A percentile compares a stretch with the other conserved stretches of the same genome.
Conservation (phyloP, 2,113 vertebrate genomes). For the Accipiter cooperii region DNA sequence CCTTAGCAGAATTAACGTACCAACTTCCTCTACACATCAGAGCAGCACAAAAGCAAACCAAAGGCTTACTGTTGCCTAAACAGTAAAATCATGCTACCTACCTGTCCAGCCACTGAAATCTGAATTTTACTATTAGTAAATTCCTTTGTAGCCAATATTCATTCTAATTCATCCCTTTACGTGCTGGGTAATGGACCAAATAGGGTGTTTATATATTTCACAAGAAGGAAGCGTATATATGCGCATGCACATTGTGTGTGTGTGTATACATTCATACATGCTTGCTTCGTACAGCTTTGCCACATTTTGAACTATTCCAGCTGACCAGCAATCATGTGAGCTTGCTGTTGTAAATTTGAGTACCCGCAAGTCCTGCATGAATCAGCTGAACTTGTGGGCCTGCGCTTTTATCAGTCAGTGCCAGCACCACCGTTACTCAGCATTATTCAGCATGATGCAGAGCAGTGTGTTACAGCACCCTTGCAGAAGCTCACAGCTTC, state of each 20-base stretch:
- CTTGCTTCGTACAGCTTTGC: neutral
- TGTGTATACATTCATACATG: neutral
- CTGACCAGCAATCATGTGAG: neutral
- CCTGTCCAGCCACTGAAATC: neutral
- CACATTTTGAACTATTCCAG: neutral
- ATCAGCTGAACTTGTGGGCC: neutral
- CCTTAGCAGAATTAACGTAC: neutral
- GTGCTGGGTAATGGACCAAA: neutral
- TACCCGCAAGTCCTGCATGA: neutral
- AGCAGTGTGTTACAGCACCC: neutral
- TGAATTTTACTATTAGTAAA: neutral
- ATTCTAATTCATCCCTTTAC: neutral
- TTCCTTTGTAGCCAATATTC: neutral
- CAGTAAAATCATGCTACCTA: neutral
- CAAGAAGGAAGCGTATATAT: neutral
- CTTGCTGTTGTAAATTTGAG: neutral
- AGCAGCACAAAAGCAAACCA: neutral
- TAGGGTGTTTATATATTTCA: neutral
- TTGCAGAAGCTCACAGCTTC: neutral
- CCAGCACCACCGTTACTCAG: fast-evolving
- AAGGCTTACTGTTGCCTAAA: neutral
- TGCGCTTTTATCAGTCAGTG: neutral
- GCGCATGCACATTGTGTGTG: neutral
- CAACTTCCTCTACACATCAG: neutral
- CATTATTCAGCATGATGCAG: neutral